A percentile compares a stretch with the other conserved stretches of the same genome.
Evolutionary conservation across 2,888 invertebrate genomes (phyloP).

Genomic region (Tribolium freemani): DNA sequence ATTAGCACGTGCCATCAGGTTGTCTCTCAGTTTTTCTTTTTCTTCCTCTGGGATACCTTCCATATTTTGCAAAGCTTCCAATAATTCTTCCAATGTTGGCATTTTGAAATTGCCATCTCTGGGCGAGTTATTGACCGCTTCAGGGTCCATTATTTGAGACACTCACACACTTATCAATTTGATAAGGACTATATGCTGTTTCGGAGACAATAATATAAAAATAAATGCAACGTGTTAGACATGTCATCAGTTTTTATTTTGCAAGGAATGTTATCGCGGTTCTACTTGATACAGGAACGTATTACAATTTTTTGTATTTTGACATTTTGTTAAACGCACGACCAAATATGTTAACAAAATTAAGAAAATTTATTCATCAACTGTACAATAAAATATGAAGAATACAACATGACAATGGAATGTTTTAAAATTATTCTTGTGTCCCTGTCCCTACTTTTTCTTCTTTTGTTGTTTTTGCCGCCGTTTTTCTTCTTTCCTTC

Average conservation of each 20-base stretch:
- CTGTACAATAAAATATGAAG: slow-evolving; percentile 14
- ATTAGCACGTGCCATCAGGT: slow-evolving; percentile 69
- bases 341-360: background rate
- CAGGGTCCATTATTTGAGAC: slow-evolving; percentile 18
- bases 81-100: slow-evolving; percentile 72
- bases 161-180: background rate
- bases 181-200: background rate
- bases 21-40: slow-evolving; percentile 71
- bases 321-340: too few relatives aligned
- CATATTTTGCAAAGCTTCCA: slow-evolving; percentile 73
- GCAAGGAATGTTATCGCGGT: background rate
- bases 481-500: slow-evolving; percentile 84
- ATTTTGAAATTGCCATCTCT: slow-evolving; percentile 54
- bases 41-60: slow-evolving; percentile 74
- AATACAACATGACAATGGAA: slow-evolving; percentile 13
- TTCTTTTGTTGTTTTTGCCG: slow-evolving; percentile 85
- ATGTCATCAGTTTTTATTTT: slow-evolving; percentile 14
- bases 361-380: slow-evolving; percentile 6
- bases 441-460: slow-evolving; percentile 68
- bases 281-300: too few relatives aligned
- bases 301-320: too few relatives aligned
- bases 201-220: background rate
- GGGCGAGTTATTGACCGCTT: slow-evolving; percentile 1
- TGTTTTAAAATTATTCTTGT: background rate
- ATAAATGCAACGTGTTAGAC: slow-evolving; percentile 17